Percentiles rank a stretch among this genome's conserved stretches.
These are phyloP conservation scores for Melanchra persicariae DNA, from an alignment of 2,888 invertebrate genomes.

Conservation along the genomic window DNA sequence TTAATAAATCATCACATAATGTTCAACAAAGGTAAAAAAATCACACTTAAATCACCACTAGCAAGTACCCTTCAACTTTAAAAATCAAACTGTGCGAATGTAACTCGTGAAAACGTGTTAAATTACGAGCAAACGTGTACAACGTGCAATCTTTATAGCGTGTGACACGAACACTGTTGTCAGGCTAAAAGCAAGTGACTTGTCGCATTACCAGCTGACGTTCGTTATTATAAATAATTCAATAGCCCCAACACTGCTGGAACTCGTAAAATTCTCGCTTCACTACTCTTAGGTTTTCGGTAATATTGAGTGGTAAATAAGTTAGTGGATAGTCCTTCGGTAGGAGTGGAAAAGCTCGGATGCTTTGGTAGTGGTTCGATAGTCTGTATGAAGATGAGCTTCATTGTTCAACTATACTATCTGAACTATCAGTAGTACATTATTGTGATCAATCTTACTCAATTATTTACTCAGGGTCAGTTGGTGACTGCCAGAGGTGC, in stretches of 20 bases:
- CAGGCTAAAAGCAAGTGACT: constrained; percentile 66
- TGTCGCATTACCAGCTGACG: constrained; percentile 60
- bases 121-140: constrained; percentile 49
- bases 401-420: too few species aligned
- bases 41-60: not conserved
- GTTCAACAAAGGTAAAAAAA: not conserved
- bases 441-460: too few species aligned
- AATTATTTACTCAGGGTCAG: too few species aligned
- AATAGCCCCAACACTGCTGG: constrained; percentile 47
- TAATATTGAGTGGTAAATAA: constrained; percentile 57
- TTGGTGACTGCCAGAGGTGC: too few species aligned
- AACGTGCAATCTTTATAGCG: constrained; percentile 59
- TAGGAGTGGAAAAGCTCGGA: not conserved
- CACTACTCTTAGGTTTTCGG: constrained; percentile 28
- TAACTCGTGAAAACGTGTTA: constrained; percentile 56
- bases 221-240: constrained; percentile 65
- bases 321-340: constrained; percentile 23
- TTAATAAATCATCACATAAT: too few species aligned
- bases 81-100: constrained; percentile 38
- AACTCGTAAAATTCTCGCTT: constrained; percentile 58
- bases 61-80: not conserved
- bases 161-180: constrained; percentile 62
- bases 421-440: too few species aligned
- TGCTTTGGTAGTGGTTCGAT: accelerated
- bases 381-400: not conserved